A percentile compares a stretch with the other conserved stretches of the same genome.
Conservation (phyloP, 2,888 invertebrate species). For the Dynastes hyllus region DNA sequence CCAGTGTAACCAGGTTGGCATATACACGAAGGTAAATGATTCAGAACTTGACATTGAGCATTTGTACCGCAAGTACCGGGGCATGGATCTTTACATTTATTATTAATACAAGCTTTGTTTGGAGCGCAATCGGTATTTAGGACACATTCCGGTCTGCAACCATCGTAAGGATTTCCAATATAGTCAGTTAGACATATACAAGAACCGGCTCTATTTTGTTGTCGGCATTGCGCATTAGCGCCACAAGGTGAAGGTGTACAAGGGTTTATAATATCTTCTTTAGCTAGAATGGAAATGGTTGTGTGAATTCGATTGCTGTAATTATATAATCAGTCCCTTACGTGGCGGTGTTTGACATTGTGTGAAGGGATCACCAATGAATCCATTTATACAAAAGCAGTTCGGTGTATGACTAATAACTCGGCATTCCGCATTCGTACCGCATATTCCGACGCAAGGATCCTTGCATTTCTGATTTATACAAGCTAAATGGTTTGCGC, state of each 20-base stretch:
- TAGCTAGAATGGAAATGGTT: conserved; percentile 61
- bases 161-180: conserved; percentile 82
- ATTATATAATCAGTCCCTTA: conserved; percentile 18
- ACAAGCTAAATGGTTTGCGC: conserved; percentile 80
- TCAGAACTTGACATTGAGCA: conserved; percentile 80
- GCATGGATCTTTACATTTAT: conserved; percentile 83
- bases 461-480: conserved; percentile 85
- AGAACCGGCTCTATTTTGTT: conserved; percentile 76
- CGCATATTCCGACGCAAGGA: conserved; percentile 83
- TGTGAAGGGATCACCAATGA: conserved; percentile 84
- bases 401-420: conserved; percentile 84
- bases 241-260: conserved; percentile 79
- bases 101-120: conserved; percentile 79
- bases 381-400: conserved; percentile 80
- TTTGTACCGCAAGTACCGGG: conserved; percentile 82
- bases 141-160: conserved; percentile 82
- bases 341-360: conserved; percentile 73
- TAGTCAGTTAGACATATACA: conserved; percentile 80
- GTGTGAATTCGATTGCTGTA: neutral
- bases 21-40: conserved; percentile 79
- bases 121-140: conserved; percentile 80
- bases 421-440: conserved; percentile 81
- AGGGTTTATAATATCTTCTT: conserved; percentile 73
- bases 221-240: conserved; percentile 77
- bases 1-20: conserved; percentile 77